Evolutionary conservation across 2,113 vertebrate genomes (phyloP).

Genomic region (Psophia crepitans): DNA sequence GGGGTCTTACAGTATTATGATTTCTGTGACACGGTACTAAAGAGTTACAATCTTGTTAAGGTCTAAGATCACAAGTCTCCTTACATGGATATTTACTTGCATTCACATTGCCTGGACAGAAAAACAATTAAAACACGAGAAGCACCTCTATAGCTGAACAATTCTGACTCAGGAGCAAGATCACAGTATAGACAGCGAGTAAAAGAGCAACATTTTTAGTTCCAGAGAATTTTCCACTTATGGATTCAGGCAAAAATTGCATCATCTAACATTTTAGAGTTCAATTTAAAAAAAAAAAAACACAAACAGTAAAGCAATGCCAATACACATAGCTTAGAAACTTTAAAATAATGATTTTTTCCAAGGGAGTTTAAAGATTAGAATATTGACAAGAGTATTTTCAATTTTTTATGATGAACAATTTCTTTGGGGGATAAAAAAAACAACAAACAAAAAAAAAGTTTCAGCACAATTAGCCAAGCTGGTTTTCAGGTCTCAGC

Average conservation of each 20-base stretch:
- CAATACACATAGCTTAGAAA: background rate
- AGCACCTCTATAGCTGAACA: background rate
- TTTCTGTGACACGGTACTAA: background rate
- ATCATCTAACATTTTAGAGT: background rate
- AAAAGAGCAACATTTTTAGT: background rate
- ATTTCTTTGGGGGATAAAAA: too few species aligned
- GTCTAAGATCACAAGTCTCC: background rate
- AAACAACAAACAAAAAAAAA: too few species aligned
- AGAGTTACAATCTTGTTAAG: background rate
- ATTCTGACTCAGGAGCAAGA: background rate
- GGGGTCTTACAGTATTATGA: background rate
- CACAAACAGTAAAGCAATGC: background rate
- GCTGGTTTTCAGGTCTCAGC: background rate
- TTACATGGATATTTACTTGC: rapidly evolving
- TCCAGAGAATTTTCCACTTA: background rate
- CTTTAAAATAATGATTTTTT: background rate
- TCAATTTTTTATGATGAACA: background rate
- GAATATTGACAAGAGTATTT: background rate
- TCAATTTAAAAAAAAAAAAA: background rate
- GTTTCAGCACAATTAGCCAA: background rate
- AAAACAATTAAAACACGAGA: background rate
- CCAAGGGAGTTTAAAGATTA: background rate
- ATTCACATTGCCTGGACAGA: background rate
- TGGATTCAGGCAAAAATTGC: background rate
- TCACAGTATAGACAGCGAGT: background rate